A percentile compares a stretch with the other conserved stretches of the same genome.
phyloP scores from a whole-genome alignment of 35 echinoderm and acorn worm species.

The Hemicentrotus pulcherrimus region DNA sequence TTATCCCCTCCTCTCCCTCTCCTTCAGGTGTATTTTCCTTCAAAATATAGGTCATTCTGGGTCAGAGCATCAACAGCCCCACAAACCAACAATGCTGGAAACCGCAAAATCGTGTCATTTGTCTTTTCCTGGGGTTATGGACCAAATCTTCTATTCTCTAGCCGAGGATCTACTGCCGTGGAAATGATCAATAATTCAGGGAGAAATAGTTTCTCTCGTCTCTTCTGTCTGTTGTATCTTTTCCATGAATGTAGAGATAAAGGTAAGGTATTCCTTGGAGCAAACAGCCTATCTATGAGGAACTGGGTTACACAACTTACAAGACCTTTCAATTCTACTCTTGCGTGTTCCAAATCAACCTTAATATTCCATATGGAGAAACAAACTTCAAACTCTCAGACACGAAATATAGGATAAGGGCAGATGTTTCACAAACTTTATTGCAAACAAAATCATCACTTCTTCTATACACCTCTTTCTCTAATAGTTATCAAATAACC shows the following conservation, averaged over 20 bases:
- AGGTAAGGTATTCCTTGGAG: background rate
- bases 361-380: background rate
- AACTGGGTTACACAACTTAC: background rate
- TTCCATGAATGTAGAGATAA: background rate
- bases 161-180: background rate
- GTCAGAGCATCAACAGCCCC: background rate
- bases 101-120: background rate
- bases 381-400: background rate
- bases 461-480: background rate
- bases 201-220: background rate
- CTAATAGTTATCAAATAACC: background rate
- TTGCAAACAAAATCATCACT: too few species aligned
- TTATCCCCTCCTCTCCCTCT: background rate
- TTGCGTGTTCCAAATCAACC: background rate
- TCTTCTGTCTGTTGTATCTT: background rate
- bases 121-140: background rate
- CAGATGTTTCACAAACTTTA: too few species aligned
- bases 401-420: background rate
- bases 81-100: background rate
- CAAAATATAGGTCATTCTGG: conserved; percentile 3
- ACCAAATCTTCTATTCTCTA: background rate
- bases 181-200: background rate
- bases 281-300: background rate
- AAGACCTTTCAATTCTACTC: background rate
- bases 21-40: background rate